These are phyloP conservation scores for Zeuzera pyrina DNA, from an alignment of 2,888 invertebrate genomes.

Conservation along the genomic window DNA sequence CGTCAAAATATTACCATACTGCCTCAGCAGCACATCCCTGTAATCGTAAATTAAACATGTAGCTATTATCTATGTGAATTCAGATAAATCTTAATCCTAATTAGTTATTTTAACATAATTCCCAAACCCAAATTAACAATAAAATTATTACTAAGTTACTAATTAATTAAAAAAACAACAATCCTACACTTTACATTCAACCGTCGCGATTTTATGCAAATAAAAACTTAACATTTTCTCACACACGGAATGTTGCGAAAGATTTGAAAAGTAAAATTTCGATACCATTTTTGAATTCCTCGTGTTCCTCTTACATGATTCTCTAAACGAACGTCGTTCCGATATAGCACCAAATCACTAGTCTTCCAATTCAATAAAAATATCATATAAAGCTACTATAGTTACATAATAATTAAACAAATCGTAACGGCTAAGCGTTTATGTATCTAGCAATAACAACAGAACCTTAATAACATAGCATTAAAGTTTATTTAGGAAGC, in stretches of 20 bases:
- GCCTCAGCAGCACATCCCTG: conserved; percentile 70
- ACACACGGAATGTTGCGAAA: conserved; percentile 65
- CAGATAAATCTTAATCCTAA: conserved; percentile 67
- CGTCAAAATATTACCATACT: conserved; percentile 47
- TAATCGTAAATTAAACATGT: conserved; percentile 64
- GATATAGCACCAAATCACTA: conserved; percentile 71
- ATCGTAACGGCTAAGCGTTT: conserved; percentile 64
- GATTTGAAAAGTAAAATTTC: conserved; percentile 31
- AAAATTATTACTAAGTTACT: conserved; percentile 56
- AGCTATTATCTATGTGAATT: conserved; percentile 64
- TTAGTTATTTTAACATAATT: conserved; percentile 66
- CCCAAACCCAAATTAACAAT: conserved; percentile 73
- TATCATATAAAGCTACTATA: conserved; percentile 63
- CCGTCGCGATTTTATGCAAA: conserved; percentile 63
- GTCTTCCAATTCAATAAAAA: conserved; percentile 66
- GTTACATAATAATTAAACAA: conserved; percentile 48
- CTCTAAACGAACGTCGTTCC: conserved; percentile 46
- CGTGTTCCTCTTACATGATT: conserved; percentile 15
- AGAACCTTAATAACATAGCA: conserved; percentile 64
- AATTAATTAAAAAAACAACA: conserved; percentile 60
- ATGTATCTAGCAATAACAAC: conserved; percentile 70
- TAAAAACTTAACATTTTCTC: conserved; percentile 65
- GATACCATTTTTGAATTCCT: conserved; percentile 32
- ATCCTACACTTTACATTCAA: conserved; percentile 51
- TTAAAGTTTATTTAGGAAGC: conserved; percentile 58